Evolutionary conservation across 2,888 invertebrate genomes (phyloP).

Genomic region (Drosophila mimetica): DNA sequence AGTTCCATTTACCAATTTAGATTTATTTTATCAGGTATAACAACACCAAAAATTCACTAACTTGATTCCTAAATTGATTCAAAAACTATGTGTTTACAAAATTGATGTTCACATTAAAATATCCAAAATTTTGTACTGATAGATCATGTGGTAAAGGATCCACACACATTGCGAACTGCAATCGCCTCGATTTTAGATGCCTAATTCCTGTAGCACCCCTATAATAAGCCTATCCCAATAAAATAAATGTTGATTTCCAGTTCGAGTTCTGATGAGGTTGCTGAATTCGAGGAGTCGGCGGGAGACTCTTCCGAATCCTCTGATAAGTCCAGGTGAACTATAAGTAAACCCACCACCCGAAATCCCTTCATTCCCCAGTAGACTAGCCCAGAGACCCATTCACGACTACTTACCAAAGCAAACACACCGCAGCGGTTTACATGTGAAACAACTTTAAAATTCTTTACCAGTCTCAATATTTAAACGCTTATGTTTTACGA

Average conservation of each 20-base stretch:
- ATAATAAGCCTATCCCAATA: not conserved
- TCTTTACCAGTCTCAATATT: constrained; percentile 27
- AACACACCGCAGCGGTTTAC: constrained; percentile 15
- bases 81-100: not conserved
- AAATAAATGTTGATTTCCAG: constrained; percentile 27
- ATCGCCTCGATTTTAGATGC: not conserved
- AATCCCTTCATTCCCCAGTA: constrained; percentile 31
- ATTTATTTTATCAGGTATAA: not conserved
- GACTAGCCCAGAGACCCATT: constrained; percentile 3
- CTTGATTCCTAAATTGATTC: not conserved
- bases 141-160: not conserved
- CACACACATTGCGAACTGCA: not conserved
- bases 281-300: constrained; percentile 16
- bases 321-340: constrained; percentile 38
- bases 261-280: constrained; percentile 5
- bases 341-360: not conserved
- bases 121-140: too few relatives aligned
- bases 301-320: constrained; percentile 30
- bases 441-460: constrained; percentile 15
- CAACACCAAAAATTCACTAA: not conserved
- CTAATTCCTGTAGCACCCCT: not conserved
- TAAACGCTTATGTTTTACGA: not conserved
- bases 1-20: not conserved
- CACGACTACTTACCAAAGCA: constrained; percentile 24
- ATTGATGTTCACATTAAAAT: not conserved